Evolutionary conservation across 2,113 vertebrate genomes (phyloP).

Genomic region (Chionis minor): DNA sequence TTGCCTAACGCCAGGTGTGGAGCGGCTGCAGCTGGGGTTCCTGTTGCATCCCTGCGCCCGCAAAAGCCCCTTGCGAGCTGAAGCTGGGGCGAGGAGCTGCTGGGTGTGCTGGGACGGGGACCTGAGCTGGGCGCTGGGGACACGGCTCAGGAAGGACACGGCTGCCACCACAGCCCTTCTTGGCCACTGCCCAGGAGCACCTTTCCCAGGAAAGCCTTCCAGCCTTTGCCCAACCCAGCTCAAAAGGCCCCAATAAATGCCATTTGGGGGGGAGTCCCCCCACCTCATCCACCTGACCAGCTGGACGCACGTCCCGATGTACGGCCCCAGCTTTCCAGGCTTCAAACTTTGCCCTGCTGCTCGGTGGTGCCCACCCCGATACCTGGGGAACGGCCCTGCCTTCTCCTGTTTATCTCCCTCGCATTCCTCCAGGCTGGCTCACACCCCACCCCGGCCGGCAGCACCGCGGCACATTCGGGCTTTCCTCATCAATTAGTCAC

Average conservation of each 20-base stretch:
- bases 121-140: rapidly evolving
- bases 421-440: not conserved
- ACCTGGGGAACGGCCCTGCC: not conserved
- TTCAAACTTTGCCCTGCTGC: not conserved
- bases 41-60: rapidly evolving
- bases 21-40: not conserved
- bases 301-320: rapidly evolving
- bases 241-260: rapidly evolving
- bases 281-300: rapidly evolving
- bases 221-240: not conserved
- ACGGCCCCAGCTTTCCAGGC: not conserved
- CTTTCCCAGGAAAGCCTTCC: not conserved
- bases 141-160: not conserved
- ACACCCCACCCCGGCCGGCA: not conserved
- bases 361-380: not conserved
- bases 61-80: not conserved
- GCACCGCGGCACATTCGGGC: rapidly evolving
- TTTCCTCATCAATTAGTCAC: not conserved
- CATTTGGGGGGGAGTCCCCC: not conserved
- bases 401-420: not conserved
- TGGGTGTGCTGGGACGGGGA: not conserved
- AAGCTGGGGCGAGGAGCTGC: not conserved
- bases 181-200: not conserved
- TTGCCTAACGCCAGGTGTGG: not conserved
- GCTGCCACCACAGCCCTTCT: not conserved